These are phyloP conservation scores for Oophaga pumilio DNA, from an alignment of 2,113 vertebrate species.

Conservation along the genomic window DNA sequence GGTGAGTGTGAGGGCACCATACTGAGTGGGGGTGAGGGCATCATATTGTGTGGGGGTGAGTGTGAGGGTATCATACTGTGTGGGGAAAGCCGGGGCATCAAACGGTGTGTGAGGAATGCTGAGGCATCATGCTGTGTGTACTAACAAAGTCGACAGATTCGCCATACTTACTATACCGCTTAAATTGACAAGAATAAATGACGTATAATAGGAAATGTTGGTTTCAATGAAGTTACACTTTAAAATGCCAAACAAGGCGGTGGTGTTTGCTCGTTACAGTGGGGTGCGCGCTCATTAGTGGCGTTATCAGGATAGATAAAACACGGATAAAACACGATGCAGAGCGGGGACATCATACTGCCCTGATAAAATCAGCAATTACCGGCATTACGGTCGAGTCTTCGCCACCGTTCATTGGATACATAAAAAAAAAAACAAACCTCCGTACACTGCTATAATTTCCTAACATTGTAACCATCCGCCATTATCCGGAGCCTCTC, in stretches of 20 bases:
- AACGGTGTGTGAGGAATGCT: too few species aligned
- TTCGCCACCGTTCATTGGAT: not conserved
- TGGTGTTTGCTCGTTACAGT: not conserved
- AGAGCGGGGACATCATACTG: not conserved
- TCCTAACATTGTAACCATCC: not conserved
- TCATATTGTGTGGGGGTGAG: too few species aligned
- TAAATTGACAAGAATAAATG: too few species aligned
- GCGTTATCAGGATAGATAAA: not conserved
- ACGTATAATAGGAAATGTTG: too few species aligned
- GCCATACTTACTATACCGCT: too few species aligned
- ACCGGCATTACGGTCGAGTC: not conserved
- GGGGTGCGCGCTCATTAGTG: not conserved
- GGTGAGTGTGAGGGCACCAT: too few species aligned
- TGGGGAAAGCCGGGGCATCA: too few species aligned
- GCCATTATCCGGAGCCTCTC: not conserved
- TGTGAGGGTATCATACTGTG: too few species aligned
- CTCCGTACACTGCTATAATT: not conserved
- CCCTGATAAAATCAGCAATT: slow-evolving; percentile 4
- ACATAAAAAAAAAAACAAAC: not conserved
- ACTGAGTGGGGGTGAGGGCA: too few species aligned
- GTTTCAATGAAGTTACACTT: not conserved
- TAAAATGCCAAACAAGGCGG: not conserved
- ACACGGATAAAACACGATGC: not conserved
- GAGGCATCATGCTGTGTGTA: too few species aligned
- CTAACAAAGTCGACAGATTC: too few species aligned